phyloP scores from a whole-genome alignment of 2,888 invertebrate species.

The Fabriciana adippe region DNA sequence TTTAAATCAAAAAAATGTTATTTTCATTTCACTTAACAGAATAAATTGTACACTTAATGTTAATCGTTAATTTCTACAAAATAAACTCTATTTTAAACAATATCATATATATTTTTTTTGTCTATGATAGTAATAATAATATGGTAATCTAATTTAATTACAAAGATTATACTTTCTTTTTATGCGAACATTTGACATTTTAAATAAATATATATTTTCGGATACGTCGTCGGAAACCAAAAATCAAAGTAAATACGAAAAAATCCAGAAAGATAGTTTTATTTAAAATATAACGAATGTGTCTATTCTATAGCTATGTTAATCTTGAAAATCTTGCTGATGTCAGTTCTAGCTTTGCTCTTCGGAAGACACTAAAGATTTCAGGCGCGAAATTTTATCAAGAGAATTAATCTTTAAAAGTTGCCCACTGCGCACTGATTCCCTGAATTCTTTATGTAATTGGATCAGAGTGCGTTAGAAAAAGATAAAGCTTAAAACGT shows the following conservation, averaged over 20 bases:
- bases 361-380: conserved; percentile 64
- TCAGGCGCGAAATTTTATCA: conserved; percentile 79
- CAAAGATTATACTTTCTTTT: too few species aligned
- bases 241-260: background rate
- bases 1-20: background rate
- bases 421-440: conserved; percentile 45
- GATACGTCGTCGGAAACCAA: background rate
- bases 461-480: background rate
- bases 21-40: too few species aligned
- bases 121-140: too few species aligned
- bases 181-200: too few species aligned
- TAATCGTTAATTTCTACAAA: background rate
- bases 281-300: background rate
- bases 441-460: conserved; percentile 43
- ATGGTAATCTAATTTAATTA: too few species aligned
- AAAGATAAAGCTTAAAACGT: background rate
- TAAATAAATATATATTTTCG: too few species aligned
- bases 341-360: conserved; percentile 58
- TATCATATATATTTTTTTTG: background rate
- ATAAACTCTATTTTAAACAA: background rate
- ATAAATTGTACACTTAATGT: too few species aligned
- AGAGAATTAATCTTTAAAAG: conserved; percentile 77
- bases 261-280: background rate
- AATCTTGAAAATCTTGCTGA: conserved; percentile 52
- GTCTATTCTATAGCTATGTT: conserved; percentile 44